Conservation (phyloP, 1,140 invertebrate species). For the Pseudomyrmex cubaensis region DNA sequence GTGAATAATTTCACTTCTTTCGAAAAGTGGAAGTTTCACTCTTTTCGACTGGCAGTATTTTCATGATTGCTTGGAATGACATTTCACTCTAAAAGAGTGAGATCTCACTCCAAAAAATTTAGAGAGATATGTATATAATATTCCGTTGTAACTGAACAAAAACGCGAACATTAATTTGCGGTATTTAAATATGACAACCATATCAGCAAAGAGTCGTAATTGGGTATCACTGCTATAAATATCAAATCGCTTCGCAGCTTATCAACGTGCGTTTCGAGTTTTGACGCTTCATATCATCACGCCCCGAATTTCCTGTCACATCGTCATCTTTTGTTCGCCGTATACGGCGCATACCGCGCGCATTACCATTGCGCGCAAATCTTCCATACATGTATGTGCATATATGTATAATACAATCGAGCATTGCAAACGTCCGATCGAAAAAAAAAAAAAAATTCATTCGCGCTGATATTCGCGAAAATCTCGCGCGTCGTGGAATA, state of each 20-base stretch:
- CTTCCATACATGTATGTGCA: neutral
- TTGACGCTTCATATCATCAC: constrained; percentile 3
- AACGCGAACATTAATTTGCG: neutral
- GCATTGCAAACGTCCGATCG: constrained; percentile 9
- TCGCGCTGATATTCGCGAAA: constrained; percentile 26
- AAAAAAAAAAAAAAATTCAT: constrained; percentile 11
- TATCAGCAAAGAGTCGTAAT: too few species aligned
- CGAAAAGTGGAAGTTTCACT: too few species aligned
- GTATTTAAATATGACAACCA: neutral
- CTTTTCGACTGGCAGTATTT: too few species aligned
- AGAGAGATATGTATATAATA: too few species aligned
- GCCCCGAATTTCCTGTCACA: constrained; percentile 38
- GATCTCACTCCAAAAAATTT: too few species aligned
- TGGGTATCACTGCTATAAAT: neutral
- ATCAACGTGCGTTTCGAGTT: constrained; percentile 26
- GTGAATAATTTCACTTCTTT: too few species aligned
- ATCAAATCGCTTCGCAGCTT: constrained; percentile 16
- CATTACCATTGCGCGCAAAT: neutral
- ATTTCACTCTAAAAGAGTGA: too few species aligned
- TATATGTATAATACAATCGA: neutral
- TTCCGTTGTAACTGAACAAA: neutral
- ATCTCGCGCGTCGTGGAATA: neutral
- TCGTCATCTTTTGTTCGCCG: constrained; percentile 34
- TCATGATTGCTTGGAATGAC: too few species aligned
- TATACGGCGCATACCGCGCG: constrained; percentile 22